These are phyloP conservation scores for Malurus elegans DNA, from an alignment of 2,113 vertebrate genomes.

Conservation along the genomic window DNA sequence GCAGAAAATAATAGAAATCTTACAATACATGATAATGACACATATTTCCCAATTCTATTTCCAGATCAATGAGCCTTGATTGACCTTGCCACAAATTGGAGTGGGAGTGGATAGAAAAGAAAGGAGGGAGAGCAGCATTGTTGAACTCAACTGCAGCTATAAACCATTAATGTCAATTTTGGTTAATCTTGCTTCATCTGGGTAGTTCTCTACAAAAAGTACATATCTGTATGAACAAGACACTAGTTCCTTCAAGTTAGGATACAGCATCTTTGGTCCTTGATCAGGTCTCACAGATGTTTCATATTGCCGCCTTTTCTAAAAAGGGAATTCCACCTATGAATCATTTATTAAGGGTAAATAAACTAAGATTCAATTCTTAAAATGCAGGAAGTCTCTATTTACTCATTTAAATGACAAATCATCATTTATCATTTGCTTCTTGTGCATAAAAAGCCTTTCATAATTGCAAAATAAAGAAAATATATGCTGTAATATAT, in stretches of 20 bases:
- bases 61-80: background rate
- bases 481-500: background rate
- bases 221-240: background rate
- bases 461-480: background rate
- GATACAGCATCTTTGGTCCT: background rate
- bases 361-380: background rate
- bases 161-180: background rate
- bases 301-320: background rate
- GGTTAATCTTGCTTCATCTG: background rate
- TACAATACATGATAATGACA: background rate
- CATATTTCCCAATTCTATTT: background rate
- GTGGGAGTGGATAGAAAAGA: background rate
- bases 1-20: background rate
- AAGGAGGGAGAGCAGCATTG: background rate
- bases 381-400: background rate
- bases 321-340: background rate
- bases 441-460: accelerated
- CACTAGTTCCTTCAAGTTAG: background rate
- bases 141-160: background rate
- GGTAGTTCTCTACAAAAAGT: background rate
- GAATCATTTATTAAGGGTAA: background rate
- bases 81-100: background rate
- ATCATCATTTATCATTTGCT: background rate
- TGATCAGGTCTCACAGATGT: background rate
- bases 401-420: background rate